Evolutionary conservation across 1,140 invertebrate species (phyloP), one percentile per base, ranked within the genome.

Genomic region (Drosophila baimaii): DNA sequence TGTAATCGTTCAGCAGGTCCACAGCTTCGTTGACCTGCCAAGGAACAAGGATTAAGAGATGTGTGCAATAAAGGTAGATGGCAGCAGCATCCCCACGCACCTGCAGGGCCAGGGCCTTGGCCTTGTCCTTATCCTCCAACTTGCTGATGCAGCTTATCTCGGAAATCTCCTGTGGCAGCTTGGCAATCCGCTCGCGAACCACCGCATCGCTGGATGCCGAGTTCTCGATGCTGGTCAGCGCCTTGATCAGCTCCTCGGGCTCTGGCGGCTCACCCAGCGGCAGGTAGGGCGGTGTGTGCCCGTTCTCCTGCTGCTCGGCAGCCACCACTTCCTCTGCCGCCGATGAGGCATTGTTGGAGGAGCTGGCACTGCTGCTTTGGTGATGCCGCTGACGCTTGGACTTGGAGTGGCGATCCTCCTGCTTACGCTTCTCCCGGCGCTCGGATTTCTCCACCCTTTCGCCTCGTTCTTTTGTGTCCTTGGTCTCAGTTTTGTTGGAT

Each of bases 201-300:
- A 94, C 94, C 57, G 98, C 98, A 94, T 99, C 98, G 77, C 96
- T 97, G 0, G 98, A 99, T 2, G 98, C 97, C 75, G 97, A 97
- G 81, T 96, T 97, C 93, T 99, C 98, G 75, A 99, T 93, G 81
- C 97, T 97, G 93, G 96, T 93, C 41, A 98, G 93, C 1, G 94
- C 94, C 93, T 96, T 97, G 77, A 98, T 96, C 12, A 98, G 93
- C 91, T 98, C 97, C 91, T 97, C 96, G 2, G 97, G 96, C 90
- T 98, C 97, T 25, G 97, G 97, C 13, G 97, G 97, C 90, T 98
- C 97, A n/a, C 95, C 95, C 31, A 92, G 94, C 2, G 96, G 96
- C 46, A 95, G 95, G 68, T 95, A 95, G 3, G 96, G 96, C 77
- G 96, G 97, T 31, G 97, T 92, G 27, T 91, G 81, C 0, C 84